Percentiles rank a stretch among this genome's conserved stretches.
Conservation (phyloP, 2,888 invertebrate species). For the Pachymerium ferrugineum region DNA sequence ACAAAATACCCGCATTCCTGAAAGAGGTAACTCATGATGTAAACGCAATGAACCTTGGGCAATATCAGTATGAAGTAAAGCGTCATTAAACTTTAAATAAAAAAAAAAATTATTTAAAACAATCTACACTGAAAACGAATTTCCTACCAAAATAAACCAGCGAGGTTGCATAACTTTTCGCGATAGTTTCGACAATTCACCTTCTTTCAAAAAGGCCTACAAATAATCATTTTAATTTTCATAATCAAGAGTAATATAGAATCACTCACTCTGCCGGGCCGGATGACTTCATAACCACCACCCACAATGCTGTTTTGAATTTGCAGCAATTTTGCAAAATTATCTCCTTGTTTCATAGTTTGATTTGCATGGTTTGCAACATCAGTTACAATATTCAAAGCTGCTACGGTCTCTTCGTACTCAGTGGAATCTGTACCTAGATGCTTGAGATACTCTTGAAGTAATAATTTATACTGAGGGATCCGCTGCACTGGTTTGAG, state of each 20-base stretch:
- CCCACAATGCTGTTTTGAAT: constrained; percentile 50
- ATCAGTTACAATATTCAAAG: constrained; percentile 54
- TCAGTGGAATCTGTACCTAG: constrained; percentile 53
- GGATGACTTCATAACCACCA: constrained; percentile 51
- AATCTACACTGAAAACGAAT: background rate
- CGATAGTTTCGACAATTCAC: constrained; percentile 59
- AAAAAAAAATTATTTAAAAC: constrained; percentile 2
- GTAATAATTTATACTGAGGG: constrained; percentile 57
- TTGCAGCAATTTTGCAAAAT: constrained; percentile 53
- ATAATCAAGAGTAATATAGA: background rate
- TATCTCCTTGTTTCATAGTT: constrained; percentile 54
- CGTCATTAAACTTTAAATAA: constrained; percentile 49
- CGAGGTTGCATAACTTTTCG: constrained; percentile 59
- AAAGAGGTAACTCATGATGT: constrained; percentile 54
- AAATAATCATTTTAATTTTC: background rate
- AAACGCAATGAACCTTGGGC: constrained; percentile 43
- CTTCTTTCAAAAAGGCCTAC: constrained; percentile 57
- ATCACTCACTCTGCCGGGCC: constrained; percentile 52
- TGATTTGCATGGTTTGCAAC: constrained; percentile 57
- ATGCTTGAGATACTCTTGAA: constrained; percentile 54
- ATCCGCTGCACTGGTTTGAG: constrained; percentile 62
- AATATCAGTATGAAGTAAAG: constrained; percentile 49
- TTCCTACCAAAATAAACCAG: constrained; percentile 58
- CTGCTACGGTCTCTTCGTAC: constrained; percentile 56
- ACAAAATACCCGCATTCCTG: constrained; percentile 52